Percentiles rank a stretch among this genome's conserved stretches.
These are phyloP conservation scores for Andricus quercusramuli DNA, from an alignment of 2,888 invertebrate genomes.

Conservation along the genomic window DNA sequence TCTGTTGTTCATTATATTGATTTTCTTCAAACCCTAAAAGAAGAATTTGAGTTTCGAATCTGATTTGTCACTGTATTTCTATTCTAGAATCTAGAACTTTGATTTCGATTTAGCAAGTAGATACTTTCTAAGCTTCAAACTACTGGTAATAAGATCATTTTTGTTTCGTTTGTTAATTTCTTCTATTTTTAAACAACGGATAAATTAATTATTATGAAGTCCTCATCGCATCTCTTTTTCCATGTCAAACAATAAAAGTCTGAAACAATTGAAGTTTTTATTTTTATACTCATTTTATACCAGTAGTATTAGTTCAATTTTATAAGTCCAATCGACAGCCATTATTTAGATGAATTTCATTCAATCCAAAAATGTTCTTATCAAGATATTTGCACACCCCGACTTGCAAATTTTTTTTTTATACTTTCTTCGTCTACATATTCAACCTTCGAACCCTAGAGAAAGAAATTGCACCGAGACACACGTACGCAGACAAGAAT, in stretches of 20 bases:
- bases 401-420: neutral
- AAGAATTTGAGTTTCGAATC: conserved; percentile 23
- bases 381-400: neutral
- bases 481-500: conserved; percentile 27
- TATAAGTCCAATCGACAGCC: neutral
- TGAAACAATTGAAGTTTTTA: neutral
- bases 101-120: neutral
- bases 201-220: neutral
- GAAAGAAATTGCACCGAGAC: conserved; percentile 16
- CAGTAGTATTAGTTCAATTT: neutral
- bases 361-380: neutral
- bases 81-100: neutral
- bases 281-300: conserved; percentile 7
- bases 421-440: neutral
- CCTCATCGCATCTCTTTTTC: neutral
- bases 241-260: neutral
- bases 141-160: conserved; percentile 6
- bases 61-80: conserved; percentile 19
- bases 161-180: neutral
- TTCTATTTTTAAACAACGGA: neutral
- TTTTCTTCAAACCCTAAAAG: conserved; percentile 12
- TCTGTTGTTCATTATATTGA: conserved; percentile 25
- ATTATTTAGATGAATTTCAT: too few species aligned
- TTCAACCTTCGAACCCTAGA: neutral
- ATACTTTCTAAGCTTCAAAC: neutral